Base-by-base conservation (phyloP, 2,888 invertebrate species). In the Lasius platythorax region DNA sequence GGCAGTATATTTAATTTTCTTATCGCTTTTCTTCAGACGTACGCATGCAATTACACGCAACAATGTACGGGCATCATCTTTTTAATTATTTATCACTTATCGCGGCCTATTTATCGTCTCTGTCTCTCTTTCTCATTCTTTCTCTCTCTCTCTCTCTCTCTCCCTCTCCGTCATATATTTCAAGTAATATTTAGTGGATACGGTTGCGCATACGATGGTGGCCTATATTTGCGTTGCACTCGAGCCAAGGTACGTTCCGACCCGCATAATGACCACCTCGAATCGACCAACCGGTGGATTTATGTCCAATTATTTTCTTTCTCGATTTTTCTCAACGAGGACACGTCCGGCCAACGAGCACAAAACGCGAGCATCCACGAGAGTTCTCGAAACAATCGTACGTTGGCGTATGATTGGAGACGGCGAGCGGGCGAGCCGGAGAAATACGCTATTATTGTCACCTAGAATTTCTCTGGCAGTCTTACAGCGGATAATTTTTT, bases 221-320 rank as follows among this genome's bases (percentile, higher is more conserved):
- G 81, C 81, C 87, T 84, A 84, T 92, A 92, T 92, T 92, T 92
- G 91, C 91, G 82, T 86, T 90, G 87, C 91, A 92, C 92, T 92
- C 88, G 89, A 92, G 86, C 73, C 82, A 68, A 84, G 87, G 84
- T 88, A 85, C 85, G 87, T 87, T 90, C 81, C 88, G 84, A 78
- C 87, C 70, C 64, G 82, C 83, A 84, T 91, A 92, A 92, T 92
- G 92, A 92, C 85, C 84, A 85, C 87, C 64, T 85, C 75, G 79
- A 85, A 85, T 86, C 84, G 73, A 46, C 86, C 84, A 76, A 64
- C 63, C 84, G 78, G 87, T 90, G 87, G 91, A 91, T 92, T 92
- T 91, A 89, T 89, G 91, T 93, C 92, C 93, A 93, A 92, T 93
- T 92, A 92, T 89, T 91, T 88, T 87, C 88, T 88, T 88, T 79